Evolutionary conservation across 2,888 invertebrate species (phyloP), one percentile per base, ranked within the genome.

Genomic region (Resseliella maxima): DNA sequence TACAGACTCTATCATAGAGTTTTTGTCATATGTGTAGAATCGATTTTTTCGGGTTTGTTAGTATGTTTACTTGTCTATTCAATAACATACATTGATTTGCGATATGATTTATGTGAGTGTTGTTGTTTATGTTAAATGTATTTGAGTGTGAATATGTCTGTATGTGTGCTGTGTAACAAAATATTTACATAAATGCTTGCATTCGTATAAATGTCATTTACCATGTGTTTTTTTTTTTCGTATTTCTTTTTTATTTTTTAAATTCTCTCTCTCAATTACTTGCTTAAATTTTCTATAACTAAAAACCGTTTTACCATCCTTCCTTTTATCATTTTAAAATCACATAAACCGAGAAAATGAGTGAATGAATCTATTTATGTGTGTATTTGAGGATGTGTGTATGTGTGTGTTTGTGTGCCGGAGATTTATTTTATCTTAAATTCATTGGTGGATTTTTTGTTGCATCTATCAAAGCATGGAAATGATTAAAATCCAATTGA

Each of bases 131-230:
- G n/a, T n/a, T n/a, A n/a, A n/a, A n/a, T n/a, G n/a, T n/a, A n/a
- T n/a, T n/a, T n/a, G n/a, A n/a, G n/a, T n/a, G n/a, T n/a, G n/a
- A n/a, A 24, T 8, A 24, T 8, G 24, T 59, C 24, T 59, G 59
- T 59, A 18, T 59, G 0, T 31, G n/a, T 31, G 15, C 3, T 72
- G 72, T 31, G 35, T 72, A 72, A 72, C 72, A 35, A 31, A 3
- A 2, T 72, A 72, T 72, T 72, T 72, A 72, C 72, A 72, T 72
- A 72, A 18, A 72, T 72, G 72, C 2, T 72, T 27, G 31, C 18
- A 31, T 72, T 31, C 72, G 72, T 72, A 72, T 72, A 72, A 72
- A 72, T 72, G 72, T 72, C 72, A 72, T 72, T 72, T 72, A 0
- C n/a, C 72, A 72, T 72, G 31, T 35, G 31, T 72, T 31, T 31